These are phyloP conservation scores for Thaumetopoea pityocampa DNA, from an alignment of 1,140 invertebrate genomes.

Conservation along the genomic window DNA sequence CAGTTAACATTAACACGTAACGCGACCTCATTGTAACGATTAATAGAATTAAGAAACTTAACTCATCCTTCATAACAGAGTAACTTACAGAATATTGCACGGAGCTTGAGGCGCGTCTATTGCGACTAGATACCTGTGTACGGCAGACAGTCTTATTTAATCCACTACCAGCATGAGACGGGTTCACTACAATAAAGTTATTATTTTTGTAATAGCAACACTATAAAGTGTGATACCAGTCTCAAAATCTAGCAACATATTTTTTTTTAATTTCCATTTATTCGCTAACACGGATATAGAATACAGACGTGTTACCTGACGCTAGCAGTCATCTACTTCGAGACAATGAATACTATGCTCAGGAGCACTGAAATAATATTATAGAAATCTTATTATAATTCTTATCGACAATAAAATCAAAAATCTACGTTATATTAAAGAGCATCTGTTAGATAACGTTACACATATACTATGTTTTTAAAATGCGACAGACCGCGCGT, in stretches of 20 bases:
- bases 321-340: slow-evolving; percentile 2
- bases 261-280: no score
- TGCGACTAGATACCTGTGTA: background rate
- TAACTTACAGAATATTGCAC: slow-evolving; percentile 11
- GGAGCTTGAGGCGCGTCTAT: slow-evolving; percentile 7
- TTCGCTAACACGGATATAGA: no score
- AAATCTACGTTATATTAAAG: slow-evolving; percentile 23
- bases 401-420: slow-evolving; percentile 21
- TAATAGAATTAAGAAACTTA: slow-evolving; percentile 42
- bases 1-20: slow-evolving; percentile 7
- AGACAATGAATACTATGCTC: slow-evolving; percentile 1
- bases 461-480: slow-evolving; percentile 26
- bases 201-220: no score
- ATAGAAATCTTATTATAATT: slow-evolving; percentile 2
- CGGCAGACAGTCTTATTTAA: slow-evolving; percentile 6
- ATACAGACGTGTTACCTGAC: background rate
- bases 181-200: background rate
- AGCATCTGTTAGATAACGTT: slow-evolving; percentile 28
- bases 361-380: slow-evolving; percentile 16
- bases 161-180: background rate
- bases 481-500: slow-evolving; percentile 9
- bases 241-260: no score
- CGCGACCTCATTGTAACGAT: slow-evolving; percentile 22
- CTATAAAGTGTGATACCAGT: no score
- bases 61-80: slow-evolving; percentile 13